Conservation (phyloP, 2,888 invertebrate genomes). For the Ephialtes manifestator region DNA sequence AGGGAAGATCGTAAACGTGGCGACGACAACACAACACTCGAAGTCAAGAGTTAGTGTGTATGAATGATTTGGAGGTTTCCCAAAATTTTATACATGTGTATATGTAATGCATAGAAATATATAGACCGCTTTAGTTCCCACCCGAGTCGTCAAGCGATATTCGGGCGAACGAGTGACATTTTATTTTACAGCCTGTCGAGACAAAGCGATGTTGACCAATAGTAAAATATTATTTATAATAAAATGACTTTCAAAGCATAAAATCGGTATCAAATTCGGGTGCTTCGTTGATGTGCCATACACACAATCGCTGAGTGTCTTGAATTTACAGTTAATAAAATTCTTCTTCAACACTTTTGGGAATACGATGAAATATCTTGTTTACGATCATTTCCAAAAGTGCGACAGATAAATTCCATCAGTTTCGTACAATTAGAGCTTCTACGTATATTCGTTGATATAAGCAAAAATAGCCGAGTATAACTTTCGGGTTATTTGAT, state of each 20-base stretch:
- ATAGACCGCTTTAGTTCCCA: constrained; percentile 75
- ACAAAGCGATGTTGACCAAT: constrained; percentile 66
- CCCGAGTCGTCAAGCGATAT: constrained; percentile 73
- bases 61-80: neutral
- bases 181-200: constrained; percentile 76
- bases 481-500: constrained; percentile 16
- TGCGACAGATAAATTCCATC: constrained; percentile 40
- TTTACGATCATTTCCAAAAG: constrained; percentile 72
- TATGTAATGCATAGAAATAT: neutral
- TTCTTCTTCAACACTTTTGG: constrained; percentile 76
- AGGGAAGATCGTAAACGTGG: neutral
- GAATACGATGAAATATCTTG: constrained; percentile 74
- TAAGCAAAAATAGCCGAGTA: constrained; percentile 16
- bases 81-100: neutral
- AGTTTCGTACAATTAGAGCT: neutral
- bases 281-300: neutral
- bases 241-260: constrained; percentile 76
- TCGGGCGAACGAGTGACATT: constrained; percentile 78
- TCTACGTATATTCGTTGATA: constrained; percentile 4
- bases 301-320: constrained; percentile 34
- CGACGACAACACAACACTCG: too few relatives aligned
- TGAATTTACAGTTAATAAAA: constrained; percentile 82
- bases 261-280: constrained; percentile 71
- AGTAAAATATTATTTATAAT: constrained; percentile 81
- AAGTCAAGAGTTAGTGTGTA: neutral